Base-by-base conservation (phyloP, 2,888 invertebrate species). In the Drosophila rubida region DNA sequence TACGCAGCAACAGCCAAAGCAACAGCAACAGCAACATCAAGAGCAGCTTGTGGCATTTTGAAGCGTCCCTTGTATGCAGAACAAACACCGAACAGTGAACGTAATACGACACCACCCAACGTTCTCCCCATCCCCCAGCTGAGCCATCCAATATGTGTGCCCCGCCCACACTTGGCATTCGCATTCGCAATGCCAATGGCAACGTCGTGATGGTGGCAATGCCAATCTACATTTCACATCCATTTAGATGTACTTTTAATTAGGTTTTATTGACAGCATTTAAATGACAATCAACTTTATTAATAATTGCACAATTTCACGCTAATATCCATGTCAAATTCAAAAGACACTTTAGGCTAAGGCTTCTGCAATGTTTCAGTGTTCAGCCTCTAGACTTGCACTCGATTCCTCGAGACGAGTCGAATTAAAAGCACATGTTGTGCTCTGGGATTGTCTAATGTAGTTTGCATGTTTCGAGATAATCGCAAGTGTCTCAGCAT, bases 211-310 rank as follows among this genome's bases (percentile, higher is more conserved):
- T 9, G 16, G 14, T 11, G 49, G 13, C 22, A 25, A 27, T 16
- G 42, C 7, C 48, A 14, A 16, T 32, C 22, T 14, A 55, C 32
- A 32, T 54, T 54, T 22, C 35, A 13, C 16, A 64, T 13, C 14
- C 16, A 32, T 57, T 49, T 53, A 62, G 67, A 67, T 61, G 46
- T 60, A 27, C 61, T 68, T 71, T 79, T 78, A 67, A 77, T 77
- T 75, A 64, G 50, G 71, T 46, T 65, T 65, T 61, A 80, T 77
- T 77, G 62, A 66, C 54, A 60, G 30, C 67, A 69, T 64, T 74
- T 64, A 69, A 72, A 74, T 76, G 60, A 48, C 68, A 76, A 67
- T 71, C 59, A 62, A 58, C 48, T 68, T 77, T 66, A 65, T 76
- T 59, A 59, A 69, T 82, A 69, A 76, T 68, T 72, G 50, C 60